A percentile compares a stretch with the other conserved stretches of the same genome.
Evolutionary conservation across 2,888 invertebrate genomes (phyloP).

Genomic region (Erebia aethiops): DNA sequence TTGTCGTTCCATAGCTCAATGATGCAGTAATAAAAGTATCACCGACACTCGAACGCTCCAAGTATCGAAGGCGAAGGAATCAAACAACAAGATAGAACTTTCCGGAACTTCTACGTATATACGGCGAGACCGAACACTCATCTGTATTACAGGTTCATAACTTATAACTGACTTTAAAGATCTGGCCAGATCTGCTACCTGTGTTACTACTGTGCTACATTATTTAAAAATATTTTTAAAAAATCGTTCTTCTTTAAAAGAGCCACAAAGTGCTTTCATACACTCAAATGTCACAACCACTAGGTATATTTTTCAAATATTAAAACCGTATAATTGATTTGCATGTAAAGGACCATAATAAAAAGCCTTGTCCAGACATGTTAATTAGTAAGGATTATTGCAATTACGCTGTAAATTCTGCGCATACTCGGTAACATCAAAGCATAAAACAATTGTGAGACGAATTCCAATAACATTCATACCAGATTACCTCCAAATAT

Average conservation of each 20-base stretch:
- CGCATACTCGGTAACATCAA: conserved; percentile 12
- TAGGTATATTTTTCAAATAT: not conserved
- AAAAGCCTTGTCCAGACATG: not conserved
- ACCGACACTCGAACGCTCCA: conserved; percentile 12
- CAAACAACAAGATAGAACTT: conserved; percentile 20
- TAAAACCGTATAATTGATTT: not conserved
- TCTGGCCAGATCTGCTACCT: too few relatives aligned
- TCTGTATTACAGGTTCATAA: not conserved
- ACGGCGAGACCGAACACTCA: not conserved
- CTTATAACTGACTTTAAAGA: not conserved
- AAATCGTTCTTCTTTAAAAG: too few relatives aligned
- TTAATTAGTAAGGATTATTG: conserved; percentile 4
- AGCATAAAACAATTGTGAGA: conserved; percentile 10
- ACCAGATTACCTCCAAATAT: conserved; percentile 17
- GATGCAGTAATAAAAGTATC: conserved; percentile 25
- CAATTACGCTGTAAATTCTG: conserved; percentile 8
- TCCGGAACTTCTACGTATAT: conserved; percentile 8
- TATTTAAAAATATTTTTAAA: too few relatives aligned
- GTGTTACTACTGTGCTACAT: too few relatives aligned
- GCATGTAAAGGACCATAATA: not conserved
- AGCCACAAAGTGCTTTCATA: too few relatives aligned
- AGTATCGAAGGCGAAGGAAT: conserved; percentile 21
- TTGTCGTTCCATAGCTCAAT: conserved; percentile 9
- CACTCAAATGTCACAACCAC: too few relatives aligned
- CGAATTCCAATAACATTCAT: conserved; percentile 12